phyloP scores from a whole-genome alignment of 2,888 invertebrate genomes.

The Anthrax anthrax region DNA sequence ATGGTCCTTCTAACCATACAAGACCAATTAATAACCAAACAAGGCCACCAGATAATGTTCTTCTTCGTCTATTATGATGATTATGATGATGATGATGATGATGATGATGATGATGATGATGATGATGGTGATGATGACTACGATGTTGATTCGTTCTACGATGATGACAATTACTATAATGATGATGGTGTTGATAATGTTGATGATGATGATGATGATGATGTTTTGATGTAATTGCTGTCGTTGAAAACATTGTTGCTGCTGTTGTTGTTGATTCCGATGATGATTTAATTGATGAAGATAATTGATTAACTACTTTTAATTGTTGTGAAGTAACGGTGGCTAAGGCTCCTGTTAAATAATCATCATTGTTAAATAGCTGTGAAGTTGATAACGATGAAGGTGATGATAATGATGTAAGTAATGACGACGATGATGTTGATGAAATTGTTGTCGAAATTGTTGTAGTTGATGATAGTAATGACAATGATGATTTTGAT shows the following conservation, averaged over 20 bases:
- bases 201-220: not conserved
- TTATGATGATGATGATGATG: not conserved
- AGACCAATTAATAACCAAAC: conserved; percentile 28
- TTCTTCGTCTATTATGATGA: conserved; percentile 3
- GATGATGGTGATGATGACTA: not conserved
- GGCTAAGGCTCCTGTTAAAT: no score
- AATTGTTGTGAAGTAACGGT: no score
- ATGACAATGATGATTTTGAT: conserved; percentile 6
- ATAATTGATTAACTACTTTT: no score
- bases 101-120: not conserved
- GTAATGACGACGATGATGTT: not conserved
- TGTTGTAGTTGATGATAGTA: conserved; percentile 1
- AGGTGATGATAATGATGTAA: not conserved
- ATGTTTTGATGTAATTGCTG: not conserved
- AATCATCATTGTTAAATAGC: no score
- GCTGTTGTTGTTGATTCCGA: no score
- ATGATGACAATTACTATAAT: not conserved
- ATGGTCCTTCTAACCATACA: conserved; percentile 28
- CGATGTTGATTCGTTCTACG: no score
- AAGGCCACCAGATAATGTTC: conserved; percentile 5
- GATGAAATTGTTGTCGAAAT: conserved; percentile 2
- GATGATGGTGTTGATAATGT: no score
- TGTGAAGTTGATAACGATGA: no score
- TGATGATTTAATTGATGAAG: no score
- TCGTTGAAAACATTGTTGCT: no score